Percentiles rank a stretch among this genome's conserved stretches.
Evolutionary conservation across 2,113 vertebrate species (phyloP).

Genomic region (Sialia sialis): DNA sequence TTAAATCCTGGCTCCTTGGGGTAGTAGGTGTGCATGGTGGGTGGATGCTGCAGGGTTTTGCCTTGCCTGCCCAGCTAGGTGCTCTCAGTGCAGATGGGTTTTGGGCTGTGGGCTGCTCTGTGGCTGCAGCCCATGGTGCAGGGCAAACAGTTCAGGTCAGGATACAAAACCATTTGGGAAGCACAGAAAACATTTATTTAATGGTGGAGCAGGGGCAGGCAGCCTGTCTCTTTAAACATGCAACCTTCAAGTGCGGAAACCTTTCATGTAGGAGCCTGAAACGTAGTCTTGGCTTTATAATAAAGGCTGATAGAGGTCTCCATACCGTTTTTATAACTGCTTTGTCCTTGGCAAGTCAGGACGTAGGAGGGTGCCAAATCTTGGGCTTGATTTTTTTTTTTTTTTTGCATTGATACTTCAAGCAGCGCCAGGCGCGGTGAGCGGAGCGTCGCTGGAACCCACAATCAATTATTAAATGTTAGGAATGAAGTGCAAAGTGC

Average conservation of each 20-base stretch:
- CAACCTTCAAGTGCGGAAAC: background rate
- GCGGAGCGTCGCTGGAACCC: background rate
- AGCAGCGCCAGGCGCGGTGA: background rate
- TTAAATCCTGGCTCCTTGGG: background rate
- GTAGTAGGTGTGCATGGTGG: background rate
- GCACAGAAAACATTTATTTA: background rate
- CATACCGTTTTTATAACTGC: background rate
- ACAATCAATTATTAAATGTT: constrained; percentile 46
- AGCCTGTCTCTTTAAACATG: background rate
- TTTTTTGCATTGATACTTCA: background rate
- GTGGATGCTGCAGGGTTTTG: background rate
- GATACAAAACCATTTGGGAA: background rate
- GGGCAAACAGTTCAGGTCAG: background rate
- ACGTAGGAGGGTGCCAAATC: background rate
- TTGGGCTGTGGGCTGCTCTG: background rate
- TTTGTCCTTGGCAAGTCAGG: constrained; percentile 43
- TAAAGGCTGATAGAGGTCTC: constrained; percentile 20
- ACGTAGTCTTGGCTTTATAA: background rate
- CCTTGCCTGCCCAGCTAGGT: background rate
- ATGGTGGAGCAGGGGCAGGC: background rate
- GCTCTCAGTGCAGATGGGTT: background rate
- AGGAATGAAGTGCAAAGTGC: constrained; percentile 37
- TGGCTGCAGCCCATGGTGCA: background rate
- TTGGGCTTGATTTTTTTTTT: background rate
- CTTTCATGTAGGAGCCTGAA: background rate